Percentiles rank a stretch among this genome's conserved stretches.
Conservation (phyloP, 2,113 vertebrate genomes). For the Natator depressus region DNA sequence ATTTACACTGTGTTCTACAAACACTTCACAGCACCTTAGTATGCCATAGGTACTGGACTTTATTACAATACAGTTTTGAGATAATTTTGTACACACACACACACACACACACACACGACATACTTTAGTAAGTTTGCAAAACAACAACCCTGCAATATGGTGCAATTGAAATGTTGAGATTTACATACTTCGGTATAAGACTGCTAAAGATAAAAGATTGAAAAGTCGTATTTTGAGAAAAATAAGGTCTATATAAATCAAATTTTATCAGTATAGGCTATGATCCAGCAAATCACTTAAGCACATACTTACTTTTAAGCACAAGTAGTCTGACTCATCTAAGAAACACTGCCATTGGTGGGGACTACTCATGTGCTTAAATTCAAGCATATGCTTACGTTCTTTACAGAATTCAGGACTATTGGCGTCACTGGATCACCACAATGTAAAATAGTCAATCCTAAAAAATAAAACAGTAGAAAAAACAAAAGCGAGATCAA, state of each 20-base stretch:
- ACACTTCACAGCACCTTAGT: background rate
- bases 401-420: slow-evolving; percentile 55
- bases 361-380: slow-evolving; percentile 37
- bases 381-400: background rate
- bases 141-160: background rate
- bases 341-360: slow-evolving; percentile 61
- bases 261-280: background rate
- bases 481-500: background rate
- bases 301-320: slow-evolving; percentile 63
- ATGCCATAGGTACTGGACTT: background rate
- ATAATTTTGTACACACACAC: background rate
- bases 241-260: background rate
- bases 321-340: slow-evolving; percentile 60
- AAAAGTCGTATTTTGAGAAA: slow-evolving; percentile 64
- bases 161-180: background rate
- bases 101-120: background rate
- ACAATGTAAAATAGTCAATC: slow-evolving; percentile 7
- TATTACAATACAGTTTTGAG: background rate
- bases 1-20: background rate
- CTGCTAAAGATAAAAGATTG: background rate
- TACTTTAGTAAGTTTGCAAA: background rate
- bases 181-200: background rate
- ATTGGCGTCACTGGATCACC: slow-evolving; percentile 55
- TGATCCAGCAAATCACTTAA: slow-evolving; percentile 8
- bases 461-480: background rate